A percentile compares a stretch with the other conserved stretches of the same genome.
These are phyloP conservation scores for Stegodyphus dumicola DNA, from an alignment of 1,140 invertebrate species.

Conservation along the genomic window DNA sequence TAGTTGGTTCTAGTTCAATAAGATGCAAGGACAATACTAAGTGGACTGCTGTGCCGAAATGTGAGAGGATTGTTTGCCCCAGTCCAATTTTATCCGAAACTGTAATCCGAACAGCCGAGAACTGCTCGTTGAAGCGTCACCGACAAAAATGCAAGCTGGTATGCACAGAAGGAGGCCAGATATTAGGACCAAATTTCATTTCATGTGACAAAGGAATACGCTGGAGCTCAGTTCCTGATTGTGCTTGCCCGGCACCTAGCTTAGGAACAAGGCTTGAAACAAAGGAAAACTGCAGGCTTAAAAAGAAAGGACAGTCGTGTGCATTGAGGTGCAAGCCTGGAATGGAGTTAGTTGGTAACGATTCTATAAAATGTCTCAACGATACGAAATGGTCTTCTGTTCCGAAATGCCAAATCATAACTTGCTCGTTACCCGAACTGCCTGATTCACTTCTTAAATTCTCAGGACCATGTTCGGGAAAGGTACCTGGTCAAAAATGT, in stretches of 20 bases:
- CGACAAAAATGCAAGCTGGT: neutral
- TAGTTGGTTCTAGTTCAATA: neutral
- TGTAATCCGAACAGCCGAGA: slow-evolving; percentile 6
- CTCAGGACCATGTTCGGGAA: neutral
- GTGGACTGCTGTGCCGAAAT: slow-evolving; percentile 10
- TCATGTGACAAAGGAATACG: neutral
- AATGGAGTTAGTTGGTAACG: neutral
- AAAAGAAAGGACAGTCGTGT: neutral
- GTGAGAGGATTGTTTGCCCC: neutral
- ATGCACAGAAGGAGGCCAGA: neutral
- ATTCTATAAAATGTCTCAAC: neutral
- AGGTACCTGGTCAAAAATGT: neutral
- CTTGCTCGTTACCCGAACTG: neutral
- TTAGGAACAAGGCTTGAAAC: neutral
- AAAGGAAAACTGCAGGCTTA: neutral
- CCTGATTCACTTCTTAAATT: neutral
- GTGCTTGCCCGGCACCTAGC: neutral
- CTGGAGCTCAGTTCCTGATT: neutral
- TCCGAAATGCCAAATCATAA: neutral
- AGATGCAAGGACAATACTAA: neutral
- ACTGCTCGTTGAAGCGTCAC: neutral
- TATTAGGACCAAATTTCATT: neutral
- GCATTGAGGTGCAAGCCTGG: neutral
- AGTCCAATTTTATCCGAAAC: neutral
- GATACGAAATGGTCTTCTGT: neutral